phyloP scores from a whole-genome alignment of 2,888 invertebrate species.

The Cenopis cana region DNA sequence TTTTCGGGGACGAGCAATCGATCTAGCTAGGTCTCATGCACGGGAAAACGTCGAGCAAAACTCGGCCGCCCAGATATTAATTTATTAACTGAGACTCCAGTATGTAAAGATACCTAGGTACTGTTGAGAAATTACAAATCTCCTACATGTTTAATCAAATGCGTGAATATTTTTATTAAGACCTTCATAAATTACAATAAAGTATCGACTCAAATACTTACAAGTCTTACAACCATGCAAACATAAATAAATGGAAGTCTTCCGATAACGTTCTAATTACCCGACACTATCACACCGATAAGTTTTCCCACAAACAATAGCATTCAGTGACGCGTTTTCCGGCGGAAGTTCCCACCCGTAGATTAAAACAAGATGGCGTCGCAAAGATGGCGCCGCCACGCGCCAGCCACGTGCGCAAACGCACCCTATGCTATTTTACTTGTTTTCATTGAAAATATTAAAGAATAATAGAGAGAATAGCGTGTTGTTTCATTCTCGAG shows the following conservation, averaged over 20 bases:
- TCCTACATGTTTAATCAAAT: no score
- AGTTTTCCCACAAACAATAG: conserved; percentile 71
- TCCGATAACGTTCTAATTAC: conserved; percentile 35
- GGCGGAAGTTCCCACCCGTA: conserved; percentile 81
- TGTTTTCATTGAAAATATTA: conserved; percentile 81
- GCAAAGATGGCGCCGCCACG: conserved; percentile 64
- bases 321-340: conserved; percentile 65
- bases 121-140: no score
- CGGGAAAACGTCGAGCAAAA: no score
- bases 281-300: conserved; percentile 56
- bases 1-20: no score
- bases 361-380: conserved; percentile 68
- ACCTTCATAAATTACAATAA: not conserved
- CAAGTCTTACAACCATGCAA: no score
- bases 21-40: no score
- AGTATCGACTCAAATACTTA: not conserved
- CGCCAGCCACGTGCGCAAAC: conserved; percentile 59
- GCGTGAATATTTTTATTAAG: no score
- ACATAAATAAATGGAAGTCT: not conserved
- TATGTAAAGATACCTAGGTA: no score
- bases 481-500: conserved; percentile 73
- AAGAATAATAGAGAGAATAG: conserved; percentile 77
- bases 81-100: no score
- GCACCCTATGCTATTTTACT: conserved; percentile 66
- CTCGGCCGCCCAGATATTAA: no score